A percentile compares a stretch with the other conserved stretches of the same genome.
Evolutionary conservation across 2,888 invertebrate species (phyloP).

Genomic region (Cataglyphis albicans): DNA sequence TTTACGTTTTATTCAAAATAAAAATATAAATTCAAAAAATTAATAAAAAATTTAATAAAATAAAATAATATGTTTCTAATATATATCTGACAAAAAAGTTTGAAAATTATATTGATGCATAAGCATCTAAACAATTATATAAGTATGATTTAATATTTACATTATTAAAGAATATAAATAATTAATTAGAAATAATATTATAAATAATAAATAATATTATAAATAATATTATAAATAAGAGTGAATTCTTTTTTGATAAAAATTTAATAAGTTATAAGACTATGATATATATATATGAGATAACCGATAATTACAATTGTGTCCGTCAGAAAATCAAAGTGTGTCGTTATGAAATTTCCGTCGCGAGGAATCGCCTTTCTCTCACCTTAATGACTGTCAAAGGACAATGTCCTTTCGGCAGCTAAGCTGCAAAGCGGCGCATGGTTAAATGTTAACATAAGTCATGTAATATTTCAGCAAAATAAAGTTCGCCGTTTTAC

Average conservation of each 20-base stretch:
- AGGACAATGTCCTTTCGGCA: conserved; percentile 65
- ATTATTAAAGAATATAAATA: background rate
- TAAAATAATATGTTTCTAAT: background rate
- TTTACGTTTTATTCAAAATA: background rate
- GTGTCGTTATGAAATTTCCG: conserved; percentile 60
- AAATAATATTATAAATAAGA: background rate
- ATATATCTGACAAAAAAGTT: background rate
- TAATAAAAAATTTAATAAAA: background rate
- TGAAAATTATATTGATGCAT: background rate
- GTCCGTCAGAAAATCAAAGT: conserved; percentile 36
- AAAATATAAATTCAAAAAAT: background rate
- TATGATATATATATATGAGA: background rate
- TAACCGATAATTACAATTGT: conserved; percentile 5
- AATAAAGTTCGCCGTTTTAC: background rate
- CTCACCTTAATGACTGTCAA: conserved; percentile 61
- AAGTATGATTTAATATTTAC: background rate
- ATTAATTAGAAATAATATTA: background rate
- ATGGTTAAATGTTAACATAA: conserved; percentile 64
- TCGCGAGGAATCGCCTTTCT: conserved; percentile 64
- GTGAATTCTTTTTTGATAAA: background rate
- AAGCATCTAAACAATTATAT: background rate
- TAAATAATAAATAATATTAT: background rate
- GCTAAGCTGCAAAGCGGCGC: conserved; percentile 12
- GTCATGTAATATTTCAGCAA: conserved; percentile 52
- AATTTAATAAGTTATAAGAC: background rate